Conservation (phyloP, 2,888 invertebrate genomes). For the Xylophagus ater region DNA sequence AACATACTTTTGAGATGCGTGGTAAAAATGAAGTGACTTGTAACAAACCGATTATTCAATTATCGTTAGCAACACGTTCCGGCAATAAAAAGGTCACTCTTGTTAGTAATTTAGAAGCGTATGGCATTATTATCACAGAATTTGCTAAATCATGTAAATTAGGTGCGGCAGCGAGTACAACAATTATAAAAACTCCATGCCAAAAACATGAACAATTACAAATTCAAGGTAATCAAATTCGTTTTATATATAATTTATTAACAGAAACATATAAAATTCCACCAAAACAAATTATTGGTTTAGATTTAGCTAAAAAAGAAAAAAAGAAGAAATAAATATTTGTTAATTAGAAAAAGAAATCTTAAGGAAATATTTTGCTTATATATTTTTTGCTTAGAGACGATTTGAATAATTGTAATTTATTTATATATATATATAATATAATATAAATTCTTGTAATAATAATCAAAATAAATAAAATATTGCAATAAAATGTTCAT, state of each 20-base stretch:
- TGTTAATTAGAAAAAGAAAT: too few species aligned
- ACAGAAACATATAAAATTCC: conserved; percentile 39
- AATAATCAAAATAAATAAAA: too few species aligned
- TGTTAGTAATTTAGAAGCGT: conserved; percentile 78
- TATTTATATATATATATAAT: too few species aligned
- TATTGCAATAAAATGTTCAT: too few species aligned
- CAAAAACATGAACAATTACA: conserved; percentile 65
- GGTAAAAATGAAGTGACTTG: conserved; percentile 42
- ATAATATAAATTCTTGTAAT: too few species aligned
- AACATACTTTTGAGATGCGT: conserved; percentile 37
- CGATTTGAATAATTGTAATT: too few species aligned
- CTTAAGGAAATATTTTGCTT: too few species aligned
- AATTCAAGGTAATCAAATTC: conserved; percentile 84
- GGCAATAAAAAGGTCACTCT: conserved; percentile 89
- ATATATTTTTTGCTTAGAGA: too few species aligned
- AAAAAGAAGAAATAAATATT: conserved; percentile 15
- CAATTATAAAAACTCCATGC: conserved; percentile 60
- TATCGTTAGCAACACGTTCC: conserved; percentile 64
- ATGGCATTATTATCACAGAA: conserved; percentile 67
- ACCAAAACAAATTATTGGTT: conserved; percentile 33
- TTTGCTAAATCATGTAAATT: conserved; percentile 75
- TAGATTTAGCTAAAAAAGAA: conserved; percentile 35
- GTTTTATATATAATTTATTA: conserved; percentile 34
- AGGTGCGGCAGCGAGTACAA: conserved; percentile 78
- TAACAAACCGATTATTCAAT: conserved; percentile 63